phyloP scores from a whole-genome alignment of 1,140 invertebrate genomes.

The Teleopsis dalmanni region DNA sequence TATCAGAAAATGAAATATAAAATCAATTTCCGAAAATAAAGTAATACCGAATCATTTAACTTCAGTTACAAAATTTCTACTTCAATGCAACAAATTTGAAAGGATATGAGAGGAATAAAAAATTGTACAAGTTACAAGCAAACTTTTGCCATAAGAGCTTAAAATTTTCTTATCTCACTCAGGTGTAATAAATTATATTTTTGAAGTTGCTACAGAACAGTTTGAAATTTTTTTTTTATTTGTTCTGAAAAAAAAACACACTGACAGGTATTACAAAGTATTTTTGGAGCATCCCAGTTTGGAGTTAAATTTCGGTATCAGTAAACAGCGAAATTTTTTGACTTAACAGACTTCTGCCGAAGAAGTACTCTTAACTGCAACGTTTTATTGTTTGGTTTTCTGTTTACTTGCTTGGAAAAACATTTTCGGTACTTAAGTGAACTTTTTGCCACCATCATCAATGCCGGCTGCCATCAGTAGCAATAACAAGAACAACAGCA shows the following conservation, averaged over 20 bases:
- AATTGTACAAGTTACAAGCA: no score
- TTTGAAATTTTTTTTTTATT: no score
- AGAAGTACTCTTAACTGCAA: no score
- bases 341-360: background rate
- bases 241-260: background rate
- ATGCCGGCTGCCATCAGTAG: background rate
- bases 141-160: background rate
- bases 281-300: no score
- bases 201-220: slow-evolving; percentile 11
- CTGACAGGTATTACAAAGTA: background rate
- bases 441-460: background rate
- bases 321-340: no score
- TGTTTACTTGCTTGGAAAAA: slow-evolving; percentile 17
- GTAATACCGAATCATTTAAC: no score
- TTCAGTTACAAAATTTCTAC: no score
- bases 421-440: slow-evolving; percentile 3
- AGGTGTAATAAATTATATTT: slow-evolving; percentile 19
- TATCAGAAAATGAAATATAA: no score
- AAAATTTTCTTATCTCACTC: slow-evolving; percentile 16
- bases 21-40: no score
- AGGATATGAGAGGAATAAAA: no score
- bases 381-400: background rate
- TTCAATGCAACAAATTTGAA: no score
- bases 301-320: no score
- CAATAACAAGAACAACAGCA: background rate